Conservation (phyloP, 2,888 invertebrate genomes). For the Orthosia gothica region DNA sequence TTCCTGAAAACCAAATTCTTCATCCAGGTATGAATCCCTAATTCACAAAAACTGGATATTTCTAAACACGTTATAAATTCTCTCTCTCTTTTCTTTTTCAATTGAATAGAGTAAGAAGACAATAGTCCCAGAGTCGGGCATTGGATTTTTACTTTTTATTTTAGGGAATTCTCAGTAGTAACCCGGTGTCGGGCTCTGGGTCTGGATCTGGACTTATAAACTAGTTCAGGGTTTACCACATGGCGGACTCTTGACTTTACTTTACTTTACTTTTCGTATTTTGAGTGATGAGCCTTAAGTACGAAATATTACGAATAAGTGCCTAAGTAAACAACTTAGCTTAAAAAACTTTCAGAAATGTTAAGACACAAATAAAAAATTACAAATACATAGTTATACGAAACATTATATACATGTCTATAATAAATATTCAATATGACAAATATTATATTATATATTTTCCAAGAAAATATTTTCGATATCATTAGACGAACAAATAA, state of each 20-base stretch:
- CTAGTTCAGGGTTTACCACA: no score
- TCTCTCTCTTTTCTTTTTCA: constrained; percentile 17
- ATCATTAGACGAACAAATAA: constrained; percentile 60
- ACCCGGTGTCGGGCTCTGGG: no score
- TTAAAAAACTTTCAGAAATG: not conserved
- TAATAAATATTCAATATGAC: constrained; percentile 23
- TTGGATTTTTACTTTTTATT: not conserved
- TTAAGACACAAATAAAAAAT: constrained; percentile 28
- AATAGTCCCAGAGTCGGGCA: not conserved
- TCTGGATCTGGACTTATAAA: no score
- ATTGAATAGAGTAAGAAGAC: constrained; percentile 16
- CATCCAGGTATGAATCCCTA: not conserved
- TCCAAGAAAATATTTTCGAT: constrained; percentile 52
- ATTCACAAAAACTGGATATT: constrained; percentile 28
- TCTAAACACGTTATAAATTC: constrained; percentile 8
- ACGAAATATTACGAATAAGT: not conserved
- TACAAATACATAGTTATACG: constrained; percentile 10
- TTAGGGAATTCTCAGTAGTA: not conserved
- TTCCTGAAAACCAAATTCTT: constrained; percentile 55
- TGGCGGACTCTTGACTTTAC: no score
- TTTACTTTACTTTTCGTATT: not conserved
- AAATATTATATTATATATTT: constrained; percentile 17
- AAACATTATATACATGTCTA: constrained; percentile 2
- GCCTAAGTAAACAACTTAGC: not conserved
- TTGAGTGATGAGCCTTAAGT: not conserved